Base-by-base conservation (phyloP, 2,113 vertebrate species). In the Colossoma macropomum region DNA sequence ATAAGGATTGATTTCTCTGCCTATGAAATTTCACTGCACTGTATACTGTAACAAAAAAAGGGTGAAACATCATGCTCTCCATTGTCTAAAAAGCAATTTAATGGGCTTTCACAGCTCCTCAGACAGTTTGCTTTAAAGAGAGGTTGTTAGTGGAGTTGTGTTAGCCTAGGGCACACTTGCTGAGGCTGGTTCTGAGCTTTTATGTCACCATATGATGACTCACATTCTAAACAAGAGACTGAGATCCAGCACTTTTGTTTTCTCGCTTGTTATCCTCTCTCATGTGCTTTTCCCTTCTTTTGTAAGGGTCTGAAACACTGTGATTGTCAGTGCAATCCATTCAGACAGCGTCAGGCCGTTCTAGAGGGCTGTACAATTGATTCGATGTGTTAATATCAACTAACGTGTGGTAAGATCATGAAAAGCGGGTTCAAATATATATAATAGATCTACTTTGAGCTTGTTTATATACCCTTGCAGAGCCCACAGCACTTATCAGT, bases 1-100 rank as follows among this genome's bases (percentile, higher is more conserved):
- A 81, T 78, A 73, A 60, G 27, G 73, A 82, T 82, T 63, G 48
- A 78, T 86, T 81, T 75, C 27, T 45, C 30, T 60, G 28, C 70
- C n/a, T 80, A 71, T 85, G 38, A 77, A 66, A 45, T 62, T 52
- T 73, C 74, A 54, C 25, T 11, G 52, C 78, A 63, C 54, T 77
- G 11, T 75, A 27, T 73, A 28, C 25, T 41, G 34, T 30, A 76
- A 66, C 69, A 62, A 32, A 70, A n/a, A 81, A 73, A 75, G 25
- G n/a, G 34, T 12, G 13, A 25, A 48, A 23, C 52, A 9, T 65
- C 16, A 68, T 65, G 62, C 17, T 50, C 50, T 27, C 28, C 23
- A 48, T 59, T 54, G 63, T 68, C n/a, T 84, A 27, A 75, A 86
- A 81, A 75, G 38, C 45, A 32, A 81, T 84, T 79, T 75, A 82